Percentiles rank a stretch among this genome's conserved stretches.
These are phyloP conservation scores for Dasysyrphus tricinctus DNA, from an alignment of 2,888 invertebrate genomes.

Conservation along the genomic window DNA sequence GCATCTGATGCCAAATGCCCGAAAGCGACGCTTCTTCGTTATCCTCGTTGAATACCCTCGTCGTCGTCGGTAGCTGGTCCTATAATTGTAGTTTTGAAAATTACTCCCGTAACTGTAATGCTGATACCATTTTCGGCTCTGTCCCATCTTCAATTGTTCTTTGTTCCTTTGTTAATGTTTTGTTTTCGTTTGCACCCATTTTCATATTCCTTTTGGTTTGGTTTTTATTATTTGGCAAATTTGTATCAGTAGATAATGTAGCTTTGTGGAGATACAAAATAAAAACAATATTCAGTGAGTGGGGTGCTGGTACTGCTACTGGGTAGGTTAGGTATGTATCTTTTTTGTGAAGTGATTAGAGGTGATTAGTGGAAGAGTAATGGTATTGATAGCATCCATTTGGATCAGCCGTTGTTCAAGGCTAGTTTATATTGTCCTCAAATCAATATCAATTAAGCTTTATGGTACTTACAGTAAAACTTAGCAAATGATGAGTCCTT, in stretches of 20 bases:
- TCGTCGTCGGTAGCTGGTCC: background rate
- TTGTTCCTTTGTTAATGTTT: slow-evolving; percentile 22
- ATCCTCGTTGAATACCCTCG: background rate
- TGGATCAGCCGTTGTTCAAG: slow-evolving; percentile 52
- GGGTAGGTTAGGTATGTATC: background rate
- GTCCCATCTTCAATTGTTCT: slow-evolving; percentile 45
- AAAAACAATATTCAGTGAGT: background rate
- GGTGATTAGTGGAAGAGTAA: slow-evolving; percentile 57
- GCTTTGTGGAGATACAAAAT: slow-evolving; percentile 2
- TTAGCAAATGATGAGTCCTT: too few species aligned
- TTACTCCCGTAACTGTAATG: slow-evolving; percentile 47
- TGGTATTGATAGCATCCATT: slow-evolving; percentile 48
- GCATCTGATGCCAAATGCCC: slow-evolving; percentile 64
- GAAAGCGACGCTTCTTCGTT: slow-evolving; percentile 7
- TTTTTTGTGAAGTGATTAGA: slow-evolving; percentile 33
- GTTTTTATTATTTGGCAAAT: slow-evolving; percentile 30
- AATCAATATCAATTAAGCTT: slow-evolving; percentile 21
- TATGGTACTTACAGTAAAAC: too few species aligned
- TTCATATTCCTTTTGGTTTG: slow-evolving; percentile 4
- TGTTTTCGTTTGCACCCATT: slow-evolving; percentile 30
- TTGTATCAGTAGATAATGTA: background rate
- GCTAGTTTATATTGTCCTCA: slow-evolving; percentile 35
- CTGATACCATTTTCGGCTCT: slow-evolving; percentile 48
- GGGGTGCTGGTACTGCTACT: background rate
- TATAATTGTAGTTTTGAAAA: slow-evolving; percentile 67